A percentile compares a stretch with the other conserved stretches of the same genome.
Evolutionary conservation across 2,113 vertebrate species (phyloP).

Genomic region (Callipepla squamata): DNA sequence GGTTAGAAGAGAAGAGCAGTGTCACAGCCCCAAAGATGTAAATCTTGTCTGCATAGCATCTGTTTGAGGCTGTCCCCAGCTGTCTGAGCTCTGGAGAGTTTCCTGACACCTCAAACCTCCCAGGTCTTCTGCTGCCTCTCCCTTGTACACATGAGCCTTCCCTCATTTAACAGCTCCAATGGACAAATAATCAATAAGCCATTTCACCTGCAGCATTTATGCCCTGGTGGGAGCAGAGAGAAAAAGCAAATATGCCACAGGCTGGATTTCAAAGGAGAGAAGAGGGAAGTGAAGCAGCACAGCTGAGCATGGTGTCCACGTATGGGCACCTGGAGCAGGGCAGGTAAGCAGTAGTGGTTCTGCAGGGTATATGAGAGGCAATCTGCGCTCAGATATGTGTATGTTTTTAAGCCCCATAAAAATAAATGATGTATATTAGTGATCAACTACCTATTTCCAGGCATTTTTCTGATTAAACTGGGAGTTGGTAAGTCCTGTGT

Average conservation of each 20-base stretch:
- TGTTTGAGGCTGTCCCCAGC: neutral
- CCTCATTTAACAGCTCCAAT: neutral
- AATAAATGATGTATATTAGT: neutral
- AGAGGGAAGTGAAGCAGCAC: neutral
- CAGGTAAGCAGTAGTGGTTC: neutral
- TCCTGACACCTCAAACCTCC: neutral
- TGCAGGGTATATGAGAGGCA: neutral
- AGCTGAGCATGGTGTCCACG: neutral
- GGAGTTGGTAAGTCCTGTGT: neutral
- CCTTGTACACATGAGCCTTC: neutral
- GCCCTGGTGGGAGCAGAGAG: neutral
- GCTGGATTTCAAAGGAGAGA: neutral
- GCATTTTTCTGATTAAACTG: neutral
- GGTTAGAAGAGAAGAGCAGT: neutral
- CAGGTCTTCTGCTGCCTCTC: neutral
- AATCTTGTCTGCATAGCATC: rapidly evolving
- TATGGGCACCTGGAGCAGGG: neutral
- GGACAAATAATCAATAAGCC: neutral
- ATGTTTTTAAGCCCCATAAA: neutral
- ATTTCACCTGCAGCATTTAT: neutral
- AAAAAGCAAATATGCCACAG: neutral
- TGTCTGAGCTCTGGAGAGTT: neutral
- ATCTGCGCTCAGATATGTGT: neutral
- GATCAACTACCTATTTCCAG: neutral
- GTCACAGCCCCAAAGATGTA: neutral